phyloP scores from a whole-genome alignment of 2,888 invertebrate species.

The Drosophila formosana region DNA sequence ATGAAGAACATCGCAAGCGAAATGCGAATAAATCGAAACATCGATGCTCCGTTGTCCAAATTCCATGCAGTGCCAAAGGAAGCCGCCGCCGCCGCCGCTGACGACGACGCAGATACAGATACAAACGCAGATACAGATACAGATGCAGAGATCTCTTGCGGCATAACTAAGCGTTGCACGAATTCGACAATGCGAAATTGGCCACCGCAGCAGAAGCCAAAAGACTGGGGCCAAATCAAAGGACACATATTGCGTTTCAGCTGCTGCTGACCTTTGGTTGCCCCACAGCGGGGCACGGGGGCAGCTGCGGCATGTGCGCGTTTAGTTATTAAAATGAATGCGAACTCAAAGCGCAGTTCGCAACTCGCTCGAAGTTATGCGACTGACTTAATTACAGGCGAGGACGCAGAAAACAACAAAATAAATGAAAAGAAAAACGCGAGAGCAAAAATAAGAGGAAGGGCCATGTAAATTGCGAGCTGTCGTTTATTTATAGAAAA shows the following conservation, averaged over 20 bases:
- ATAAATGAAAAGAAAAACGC: neutral
- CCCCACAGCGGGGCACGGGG: slow-evolving; percentile 12
- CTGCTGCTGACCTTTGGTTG: slow-evolving; percentile 62
- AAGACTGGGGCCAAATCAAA: slow-evolving; percentile 48
- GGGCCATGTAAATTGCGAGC: slow-evolving; percentile 71
- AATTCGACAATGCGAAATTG: slow-evolving; percentile 71
- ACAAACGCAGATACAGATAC: slow-evolving; percentile 37
- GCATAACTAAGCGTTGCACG: slow-evolving; percentile 77
- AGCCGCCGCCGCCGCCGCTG: slow-evolving; percentile 56
- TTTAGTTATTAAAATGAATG: slow-evolving; percentile 76
- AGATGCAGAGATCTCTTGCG: slow-evolving; percentile 40
- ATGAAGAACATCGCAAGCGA: slow-evolving; percentile 55
- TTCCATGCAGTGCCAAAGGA: slow-evolving; percentile 69
- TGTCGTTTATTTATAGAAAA: slow-evolving; percentile 80
- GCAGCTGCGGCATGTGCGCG: slow-evolving; percentile 19
- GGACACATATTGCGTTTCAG: slow-evolving; percentile 78
- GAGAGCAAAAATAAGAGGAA: neutral
- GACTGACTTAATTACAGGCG: slow-evolving; percentile 71
- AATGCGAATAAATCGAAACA: slow-evolving; percentile 21
- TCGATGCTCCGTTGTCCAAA: slow-evolving; percentile 32
- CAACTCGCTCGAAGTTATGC: slow-evolving; percentile 44
- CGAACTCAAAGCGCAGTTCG: slow-evolving; percentile 53
- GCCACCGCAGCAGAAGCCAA: slow-evolving; percentile 67
- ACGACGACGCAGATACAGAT: slow-evolving; percentile 47
- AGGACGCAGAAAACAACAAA: neutral